Percentiles rank a stretch among this genome's conserved stretches.
Conservation (phyloP, 2,888 invertebrate genomes). For the Beris chalybata region DNA sequence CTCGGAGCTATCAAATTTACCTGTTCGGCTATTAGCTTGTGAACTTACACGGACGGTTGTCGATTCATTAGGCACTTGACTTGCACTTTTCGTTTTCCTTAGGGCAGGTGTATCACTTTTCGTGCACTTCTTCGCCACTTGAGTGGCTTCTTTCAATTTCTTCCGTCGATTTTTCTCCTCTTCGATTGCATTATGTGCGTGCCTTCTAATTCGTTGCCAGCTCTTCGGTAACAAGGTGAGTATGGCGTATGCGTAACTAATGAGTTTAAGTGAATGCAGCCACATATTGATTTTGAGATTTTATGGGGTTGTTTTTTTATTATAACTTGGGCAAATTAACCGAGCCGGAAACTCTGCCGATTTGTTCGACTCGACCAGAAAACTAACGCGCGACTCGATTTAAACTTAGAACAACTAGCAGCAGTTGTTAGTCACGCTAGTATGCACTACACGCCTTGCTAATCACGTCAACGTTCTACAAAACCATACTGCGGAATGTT, state of each 20-base stretch:
- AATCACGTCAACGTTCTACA: constrained; percentile 29
- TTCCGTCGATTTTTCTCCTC: constrained; percentile 44
- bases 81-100: no score
- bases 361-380: no score
- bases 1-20: not conserved
- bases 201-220: constrained; percentile 46
- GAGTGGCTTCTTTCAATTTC: constrained; percentile 18
- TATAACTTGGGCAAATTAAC: no score
- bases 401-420: no score
- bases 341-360: no score
- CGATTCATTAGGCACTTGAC: constrained; percentile 1
- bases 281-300: constrained; percentile 3
- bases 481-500: constrained; percentile 23
- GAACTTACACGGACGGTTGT: constrained; percentile 6
- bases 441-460: constrained; percentile 29
- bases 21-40: constrained; percentile 12
- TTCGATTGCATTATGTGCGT: constrained; percentile 48
- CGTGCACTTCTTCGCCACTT: constrained; percentile 11
- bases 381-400: no score
- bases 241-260: constrained; percentile 48
- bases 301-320: no score
- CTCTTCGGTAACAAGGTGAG: constrained; percentile 52
- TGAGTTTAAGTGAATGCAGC: constrained; percentile 43
- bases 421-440: constrained; percentile 18
- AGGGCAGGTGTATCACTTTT: no score